Conservation (phyloP, 2,113 vertebrate species). For the Cinclus mexicanus region DNA sequence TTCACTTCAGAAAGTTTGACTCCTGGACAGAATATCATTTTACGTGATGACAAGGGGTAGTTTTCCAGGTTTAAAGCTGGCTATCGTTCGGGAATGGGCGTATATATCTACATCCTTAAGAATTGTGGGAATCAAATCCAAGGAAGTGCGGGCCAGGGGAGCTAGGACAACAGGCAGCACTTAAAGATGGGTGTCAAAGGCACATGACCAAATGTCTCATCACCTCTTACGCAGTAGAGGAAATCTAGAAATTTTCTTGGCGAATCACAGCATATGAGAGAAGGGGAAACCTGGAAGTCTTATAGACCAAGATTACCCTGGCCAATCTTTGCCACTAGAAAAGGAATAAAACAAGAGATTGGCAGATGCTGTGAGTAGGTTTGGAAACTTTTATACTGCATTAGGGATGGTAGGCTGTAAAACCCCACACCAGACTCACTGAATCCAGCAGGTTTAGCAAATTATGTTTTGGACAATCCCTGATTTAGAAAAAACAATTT, state of each 20-base stretch:
- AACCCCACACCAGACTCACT: neutral
- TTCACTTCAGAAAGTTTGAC: neutral
- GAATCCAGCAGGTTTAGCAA: neutral
- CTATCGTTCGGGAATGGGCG: neutral
- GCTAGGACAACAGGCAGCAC: neutral
- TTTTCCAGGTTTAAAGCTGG: neutral
- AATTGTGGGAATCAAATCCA: accelerated
- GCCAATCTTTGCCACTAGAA: accelerated
- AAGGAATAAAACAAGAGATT: neutral
- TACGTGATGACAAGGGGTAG: neutral
- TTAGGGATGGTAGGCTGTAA: neutral
- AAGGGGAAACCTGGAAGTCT: neutral
- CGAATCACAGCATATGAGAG: neutral
- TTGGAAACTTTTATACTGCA: neutral
- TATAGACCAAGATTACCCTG: neutral
- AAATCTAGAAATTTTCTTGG: neutral
- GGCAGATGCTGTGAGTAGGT: neutral
- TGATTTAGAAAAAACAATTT: neutral
- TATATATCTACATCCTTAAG: accelerated
- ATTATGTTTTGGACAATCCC: neutral
- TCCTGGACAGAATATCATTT: neutral
- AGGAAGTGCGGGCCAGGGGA: accelerated
- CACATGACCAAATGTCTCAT: accelerated
- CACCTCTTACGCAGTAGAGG: neutral
- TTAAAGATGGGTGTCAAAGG: neutral